Evolutionary conservation across 2,888 invertebrate species (phyloP).

Genomic region (Phaedon cochleariae): DNA sequence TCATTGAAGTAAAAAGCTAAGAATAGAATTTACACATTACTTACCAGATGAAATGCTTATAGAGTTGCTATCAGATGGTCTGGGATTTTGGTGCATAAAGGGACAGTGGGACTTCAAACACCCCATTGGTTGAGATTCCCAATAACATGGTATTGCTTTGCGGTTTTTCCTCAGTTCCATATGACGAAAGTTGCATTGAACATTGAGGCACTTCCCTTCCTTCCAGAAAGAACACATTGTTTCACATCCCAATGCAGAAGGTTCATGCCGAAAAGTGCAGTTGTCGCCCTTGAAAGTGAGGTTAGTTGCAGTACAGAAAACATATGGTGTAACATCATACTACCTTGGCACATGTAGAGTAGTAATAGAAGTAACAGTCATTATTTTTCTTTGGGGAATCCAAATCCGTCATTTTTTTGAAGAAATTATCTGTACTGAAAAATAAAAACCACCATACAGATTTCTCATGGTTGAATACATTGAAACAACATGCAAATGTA

Average conservation of each 20-base stretch:
- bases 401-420: conserved; percentile 65
- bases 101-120: conserved; percentile 87
- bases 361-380: conserved; percentile 90
- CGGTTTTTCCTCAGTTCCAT: conserved; percentile 88
- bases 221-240: conserved; percentile 84
- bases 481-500: too few relatives aligned
- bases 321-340: conserved; percentile 48
- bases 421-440: conserved; percentile 62
- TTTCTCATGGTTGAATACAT: neutral
- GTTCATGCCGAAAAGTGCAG: conserved; percentile 87
- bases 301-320: conserved; percentile 13
- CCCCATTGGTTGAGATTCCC: conserved; percentile 86
- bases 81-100: conserved; percentile 73
- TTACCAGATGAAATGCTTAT: conserved; percentile 31
- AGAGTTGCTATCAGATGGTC: conserved; percentile 43
- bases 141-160: conserved; percentile 84
- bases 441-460: conserved; percentile 25
- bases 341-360: conserved; percentile 87
- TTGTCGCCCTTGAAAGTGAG: conserved; percentile 71
- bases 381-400: conserved; percentile 79
- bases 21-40: too few relatives aligned
- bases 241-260: conserved; percentile 83
- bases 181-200: conserved; percentile 83
- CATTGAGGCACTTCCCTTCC: conserved; percentile 80
- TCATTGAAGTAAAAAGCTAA: too few relatives aligned